Evolutionary conservation across 2,797 vertebrate genomes (phyloP).

Genomic region (Garrulus glandarius): DNA sequence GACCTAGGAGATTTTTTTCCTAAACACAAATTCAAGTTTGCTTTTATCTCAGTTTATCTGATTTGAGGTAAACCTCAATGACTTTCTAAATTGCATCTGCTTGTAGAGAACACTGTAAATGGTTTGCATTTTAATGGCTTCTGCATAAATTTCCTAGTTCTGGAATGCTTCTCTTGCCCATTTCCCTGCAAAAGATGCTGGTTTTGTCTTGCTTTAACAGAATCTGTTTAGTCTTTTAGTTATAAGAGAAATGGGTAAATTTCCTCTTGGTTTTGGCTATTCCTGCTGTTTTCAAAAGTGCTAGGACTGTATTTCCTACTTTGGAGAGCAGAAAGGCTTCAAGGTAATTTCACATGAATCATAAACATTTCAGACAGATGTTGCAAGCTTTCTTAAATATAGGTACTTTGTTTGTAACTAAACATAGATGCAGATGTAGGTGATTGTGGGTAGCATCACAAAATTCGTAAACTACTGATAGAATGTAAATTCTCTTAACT

Average conservation of each 20-base stretch:
- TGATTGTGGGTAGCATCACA: not conserved
- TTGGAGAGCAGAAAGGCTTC: not conserved
- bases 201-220: not conserved
- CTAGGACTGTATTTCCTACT: not conserved
- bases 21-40: not conserved
- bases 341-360: accelerated
- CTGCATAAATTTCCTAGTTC: not conserved
- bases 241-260: not conserved
- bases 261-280: not conserved
- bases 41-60: not conserved
- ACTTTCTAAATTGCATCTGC: not conserved
- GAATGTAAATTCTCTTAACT: not conserved
- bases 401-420: not conserved
- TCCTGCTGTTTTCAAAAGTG: not conserved
- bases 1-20: not conserved
- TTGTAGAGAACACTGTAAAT: not conserved
- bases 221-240: not conserved
- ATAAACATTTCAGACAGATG: accelerated
- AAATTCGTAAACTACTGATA: not conserved
- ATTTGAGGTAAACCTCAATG: not conserved
- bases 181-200: not conserved
- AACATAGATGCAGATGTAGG: not conserved
- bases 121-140: not conserved
- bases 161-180: not conserved
- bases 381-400: not conserved